Percentiles rank a stretch among this genome's conserved stretches.
phyloP scores from a whole-genome alignment of 1,140 invertebrate species.

The Amyelois transitella region DNA sequence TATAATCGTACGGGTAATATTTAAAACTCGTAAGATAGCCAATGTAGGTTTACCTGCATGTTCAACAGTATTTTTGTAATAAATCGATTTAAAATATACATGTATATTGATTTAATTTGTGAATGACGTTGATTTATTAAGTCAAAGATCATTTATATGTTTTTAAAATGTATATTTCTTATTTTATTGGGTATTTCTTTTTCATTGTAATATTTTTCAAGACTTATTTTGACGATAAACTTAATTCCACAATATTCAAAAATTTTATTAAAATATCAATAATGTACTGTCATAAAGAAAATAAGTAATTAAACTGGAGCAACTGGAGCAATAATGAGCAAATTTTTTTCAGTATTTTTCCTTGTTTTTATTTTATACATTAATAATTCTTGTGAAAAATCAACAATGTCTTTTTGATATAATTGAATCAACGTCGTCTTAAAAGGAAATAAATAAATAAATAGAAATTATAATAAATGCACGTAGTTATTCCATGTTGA shows the following conservation, averaged over 20 bases:
- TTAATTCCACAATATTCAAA: too few species aligned
- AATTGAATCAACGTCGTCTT: background rate
- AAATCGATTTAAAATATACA: slow-evolving; percentile 5
- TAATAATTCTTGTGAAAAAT: too few species aligned
- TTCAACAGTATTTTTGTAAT: slow-evolving; percentile 33
- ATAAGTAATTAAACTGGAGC: too few species aligned
- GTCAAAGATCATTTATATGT: background rate
- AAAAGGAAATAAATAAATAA: background rate
- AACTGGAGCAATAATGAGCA: too few species aligned
- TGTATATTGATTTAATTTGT: background rate
- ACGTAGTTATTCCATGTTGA: slow-evolving; percentile 10
- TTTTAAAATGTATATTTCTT: too few species aligned
- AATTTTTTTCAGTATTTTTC: too few species aligned
- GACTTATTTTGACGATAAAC: too few species aligned
- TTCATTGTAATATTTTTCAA: too few species aligned
- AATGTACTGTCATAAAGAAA: too few species aligned
- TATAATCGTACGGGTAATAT: slow-evolving; percentile 4
- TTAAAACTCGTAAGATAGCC: background rate
- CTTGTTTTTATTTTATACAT: too few species aligned
- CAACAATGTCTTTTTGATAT: background rate
- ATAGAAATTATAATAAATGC: background rate
- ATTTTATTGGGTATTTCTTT: too few species aligned
- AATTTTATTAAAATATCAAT: too few species aligned
- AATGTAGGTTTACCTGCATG: slow-evolving; percentile 25
- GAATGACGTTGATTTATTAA: background rate